Conservation (phyloP, 53 echinoderm and acorn worm species). For the Echinarachnius parma region DNA sequence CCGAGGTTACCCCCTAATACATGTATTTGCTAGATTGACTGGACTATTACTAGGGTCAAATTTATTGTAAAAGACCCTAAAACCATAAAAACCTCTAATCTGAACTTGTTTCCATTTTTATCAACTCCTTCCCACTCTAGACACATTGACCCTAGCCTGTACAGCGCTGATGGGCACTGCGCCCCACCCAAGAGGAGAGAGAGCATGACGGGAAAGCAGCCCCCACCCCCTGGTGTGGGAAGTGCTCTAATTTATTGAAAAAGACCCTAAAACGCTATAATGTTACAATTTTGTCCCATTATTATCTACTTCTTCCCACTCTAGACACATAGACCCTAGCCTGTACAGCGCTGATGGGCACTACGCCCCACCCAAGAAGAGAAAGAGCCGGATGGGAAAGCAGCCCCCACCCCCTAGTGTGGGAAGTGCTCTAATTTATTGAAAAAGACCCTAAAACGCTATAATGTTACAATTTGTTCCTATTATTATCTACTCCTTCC, state of each 20-base stretch:
- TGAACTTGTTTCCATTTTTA: too few relatives aligned
- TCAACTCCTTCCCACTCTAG: not conserved
- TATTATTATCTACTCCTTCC: too few relatives aligned
- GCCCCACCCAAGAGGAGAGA: slow-evolving; percentile 40
- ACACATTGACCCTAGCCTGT: slow-evolving; percentile 36
- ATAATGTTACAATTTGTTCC: too few relatives aligned
- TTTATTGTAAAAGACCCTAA: too few relatives aligned
- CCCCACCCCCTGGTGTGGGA: slow-evolving; percentile 67
- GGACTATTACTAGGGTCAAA: slow-evolving; percentile 41
- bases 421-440: too few relatives aligned
- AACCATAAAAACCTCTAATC: too few relatives aligned
- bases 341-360: slow-evolving; percentile 61
- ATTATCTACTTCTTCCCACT: not conserved
- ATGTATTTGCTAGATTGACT: slow-evolving; percentile 50
- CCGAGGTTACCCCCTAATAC: slow-evolving; percentile 17
- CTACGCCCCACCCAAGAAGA: slow-evolving; percentile 39
- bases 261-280: too few relatives aligned
- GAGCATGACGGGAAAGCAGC: slow-evolving; percentile 51
- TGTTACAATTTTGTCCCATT: too few relatives aligned
- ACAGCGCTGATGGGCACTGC: slow-evolving; percentile 56
- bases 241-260: too few relatives aligned
- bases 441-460: too few relatives aligned
- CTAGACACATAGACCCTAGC: slow-evolving; percentile 23
- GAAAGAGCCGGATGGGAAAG: slow-evolving; percentile 44
- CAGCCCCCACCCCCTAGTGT: slow-evolving; percentile 57